A percentile compares a stretch with the other conserved stretches of the same genome.
Conservation (phyloP, 2,113 vertebrate genomes). For the Eclectus roratus region DNA sequence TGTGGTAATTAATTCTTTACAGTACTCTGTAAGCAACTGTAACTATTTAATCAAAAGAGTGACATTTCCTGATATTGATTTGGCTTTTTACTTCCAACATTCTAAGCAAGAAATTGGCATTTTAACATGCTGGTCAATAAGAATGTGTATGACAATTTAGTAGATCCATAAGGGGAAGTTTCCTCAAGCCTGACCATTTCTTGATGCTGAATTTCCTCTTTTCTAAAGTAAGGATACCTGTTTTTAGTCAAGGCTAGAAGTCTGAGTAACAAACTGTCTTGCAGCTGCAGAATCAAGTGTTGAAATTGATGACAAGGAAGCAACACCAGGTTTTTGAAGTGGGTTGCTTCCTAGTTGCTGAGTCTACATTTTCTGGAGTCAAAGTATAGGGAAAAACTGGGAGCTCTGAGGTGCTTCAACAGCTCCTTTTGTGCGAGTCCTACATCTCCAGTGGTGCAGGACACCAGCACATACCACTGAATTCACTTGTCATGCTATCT, state of each 20-base stretch:
- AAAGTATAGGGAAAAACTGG: neutral
- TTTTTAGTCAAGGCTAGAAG: neutral
- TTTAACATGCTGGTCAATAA: neutral
- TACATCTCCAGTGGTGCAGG: neutral
- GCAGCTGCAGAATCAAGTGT: neutral
- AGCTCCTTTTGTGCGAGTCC: neutral
- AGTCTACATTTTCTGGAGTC: neutral
- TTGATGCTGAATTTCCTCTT: neutral
- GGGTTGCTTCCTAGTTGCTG: neutral
- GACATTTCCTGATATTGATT: neutral
- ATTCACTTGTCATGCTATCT: neutral
- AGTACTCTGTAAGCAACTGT: neutral
- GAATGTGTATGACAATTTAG: neutral
- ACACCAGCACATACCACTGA: neutral
- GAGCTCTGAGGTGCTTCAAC: neutral
- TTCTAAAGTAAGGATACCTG: neutral
- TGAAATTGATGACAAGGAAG: neutral
- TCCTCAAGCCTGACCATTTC: rapidly evolving
- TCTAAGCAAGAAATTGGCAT: neutral
- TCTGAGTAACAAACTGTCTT: neutral
- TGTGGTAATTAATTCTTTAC: neutral
- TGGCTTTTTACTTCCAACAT: neutral
- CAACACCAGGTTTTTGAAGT: neutral
- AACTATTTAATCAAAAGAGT: neutral
- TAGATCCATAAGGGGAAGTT: neutral